Percentiles rank a stretch among this genome's conserved stretches.
phyloP scores from a whole-genome alignment of 2,797 vertebrate genomes.

The Acanthurus leucopareius region DNA sequence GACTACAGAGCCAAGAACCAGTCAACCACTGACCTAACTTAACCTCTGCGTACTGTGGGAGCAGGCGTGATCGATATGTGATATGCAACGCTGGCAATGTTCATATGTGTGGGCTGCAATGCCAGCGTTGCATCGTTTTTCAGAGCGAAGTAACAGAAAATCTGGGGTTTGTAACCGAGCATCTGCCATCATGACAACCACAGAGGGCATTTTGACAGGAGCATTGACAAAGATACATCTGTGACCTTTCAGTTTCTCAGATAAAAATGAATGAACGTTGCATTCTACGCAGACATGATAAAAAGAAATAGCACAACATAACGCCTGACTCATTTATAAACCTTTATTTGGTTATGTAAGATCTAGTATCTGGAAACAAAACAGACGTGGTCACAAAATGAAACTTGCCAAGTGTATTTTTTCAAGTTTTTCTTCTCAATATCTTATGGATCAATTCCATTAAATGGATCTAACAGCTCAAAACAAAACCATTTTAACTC shows the following conservation, averaged over 20 bases:
- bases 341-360: slow-evolving; percentile 45
- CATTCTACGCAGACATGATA: slow-evolving; percentile 36
- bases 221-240: slow-evolving; percentile 72
- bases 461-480: slow-evolving; percentile 24
- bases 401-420: slow-evolving; percentile 36
- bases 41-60: slow-evolving; percentile 11
- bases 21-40: slow-evolving; percentile 11
- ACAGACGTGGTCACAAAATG: slow-evolving; percentile 5
- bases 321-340: slow-evolving; percentile 32
- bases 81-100: not conserved
- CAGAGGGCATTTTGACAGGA: slow-evolving; percentile 57
- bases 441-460: slow-evolving; percentile 10
- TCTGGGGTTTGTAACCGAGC: slow-evolving; percentile 38
- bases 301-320: slow-evolving; percentile 47
- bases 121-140: slow-evolving; percentile 16
- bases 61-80: slow-evolving; percentile 21
- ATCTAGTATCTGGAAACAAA: slow-evolving; percentile 22
- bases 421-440: slow-evolving; percentile 26
- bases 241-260: slow-evolving; percentile 77
- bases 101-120: slow-evolving; percentile 28
- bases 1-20: not conserved
- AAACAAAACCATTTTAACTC: slow-evolving; percentile 14
- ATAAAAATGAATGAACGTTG: slow-evolving; percentile 66
- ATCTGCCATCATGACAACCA: slow-evolving; percentile 65
- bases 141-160: slow-evolving; percentile 14